Evolutionary conservation across 2,888 invertebrate species (phyloP).

Genomic region (Rutpela maculata): DNA sequence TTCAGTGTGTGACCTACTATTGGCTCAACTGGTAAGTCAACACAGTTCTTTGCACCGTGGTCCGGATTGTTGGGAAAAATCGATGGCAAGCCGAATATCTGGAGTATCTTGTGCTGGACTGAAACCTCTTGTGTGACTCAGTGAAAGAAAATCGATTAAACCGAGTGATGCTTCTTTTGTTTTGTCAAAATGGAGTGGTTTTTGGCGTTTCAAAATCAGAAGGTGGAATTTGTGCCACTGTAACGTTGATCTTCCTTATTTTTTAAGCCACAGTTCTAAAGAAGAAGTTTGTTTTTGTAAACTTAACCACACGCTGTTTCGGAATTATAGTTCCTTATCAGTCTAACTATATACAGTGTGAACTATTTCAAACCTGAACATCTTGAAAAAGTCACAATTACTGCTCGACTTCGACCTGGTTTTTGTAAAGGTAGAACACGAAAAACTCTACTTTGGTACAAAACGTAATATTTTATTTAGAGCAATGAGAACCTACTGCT

Average conservation of each 20-base stretch:
- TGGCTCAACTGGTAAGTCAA: constrained; percentile 57
- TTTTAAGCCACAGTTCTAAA: too few species aligned
- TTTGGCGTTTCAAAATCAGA: neutral
- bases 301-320: neutral
- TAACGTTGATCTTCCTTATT: too few species aligned
- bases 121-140: constrained; percentile 16
- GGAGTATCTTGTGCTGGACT: constrained; percentile 22
- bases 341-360: neutral
- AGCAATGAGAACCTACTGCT: too few species aligned
- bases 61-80: constrained; percentile 28
- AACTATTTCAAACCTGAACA: too few species aligned
- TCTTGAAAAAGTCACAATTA: too few species aligned
- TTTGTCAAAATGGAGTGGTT: constrained; percentile 1
- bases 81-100: constrained; percentile 20
- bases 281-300: too few species aligned
- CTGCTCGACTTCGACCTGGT: too few species aligned
- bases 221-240: neutral
- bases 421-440: too few species aligned
- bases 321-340: neutral
- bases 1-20: constrained; percentile 56
- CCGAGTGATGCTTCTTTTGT: neutral
- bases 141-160: neutral
- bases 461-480: too few species aligned
- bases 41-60: constrained; percentile 42
- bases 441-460: too few species aligned